These are phyloP conservation scores for Rhyacichthys aspro DNA, from an alignment of 2,797 vertebrate species.

Conservation along the genomic window DNA sequence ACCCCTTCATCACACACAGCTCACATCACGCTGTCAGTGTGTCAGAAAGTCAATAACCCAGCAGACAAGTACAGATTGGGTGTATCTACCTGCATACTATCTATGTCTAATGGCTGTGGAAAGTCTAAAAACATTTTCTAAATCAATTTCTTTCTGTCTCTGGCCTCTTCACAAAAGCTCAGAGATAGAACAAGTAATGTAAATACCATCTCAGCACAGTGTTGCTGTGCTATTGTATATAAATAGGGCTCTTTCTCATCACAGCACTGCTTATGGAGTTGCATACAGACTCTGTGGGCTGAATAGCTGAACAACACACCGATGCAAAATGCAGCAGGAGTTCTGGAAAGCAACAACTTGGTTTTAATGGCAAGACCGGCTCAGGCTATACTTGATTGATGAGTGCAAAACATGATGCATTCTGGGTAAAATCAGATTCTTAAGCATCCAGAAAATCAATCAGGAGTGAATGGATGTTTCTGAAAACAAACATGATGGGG, in stretches of 20 bases:
- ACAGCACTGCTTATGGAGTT: neutral
- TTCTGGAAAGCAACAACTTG: neutral
- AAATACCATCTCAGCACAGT: conserved; percentile 5
- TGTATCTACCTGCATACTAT: conserved; percentile 3
- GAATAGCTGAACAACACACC: conserved; percentile 2
- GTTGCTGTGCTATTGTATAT: neutral
- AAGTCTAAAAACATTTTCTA: neutral
- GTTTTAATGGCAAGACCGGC: conserved; percentile 4
- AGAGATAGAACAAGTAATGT: conserved; percentile 12
- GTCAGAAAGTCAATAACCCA: conserved; percentile 15
- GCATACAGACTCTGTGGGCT: conserved; percentile 3
- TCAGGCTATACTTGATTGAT: conserved; percentile 5
- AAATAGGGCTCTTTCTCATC: conserved; percentile 3
- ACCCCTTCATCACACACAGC: conserved; percentile 1
- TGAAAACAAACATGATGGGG: neutral
- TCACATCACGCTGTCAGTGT: neutral
- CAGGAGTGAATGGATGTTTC: neutral
- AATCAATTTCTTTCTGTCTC: neutral
- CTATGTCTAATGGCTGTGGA: neutral
- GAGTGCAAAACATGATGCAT: conserved; percentile 1
- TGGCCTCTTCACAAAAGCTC: conserved; percentile 4
- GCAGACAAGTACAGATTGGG: conserved; percentile 5
- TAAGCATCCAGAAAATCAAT: neutral
- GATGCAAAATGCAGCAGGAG: conserved; percentile 20
- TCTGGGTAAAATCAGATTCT: neutral